Evolutionary conservation across 2,797 vertebrate genomes (phyloP).

Genomic region (Manis crassicaudata): DNA sequence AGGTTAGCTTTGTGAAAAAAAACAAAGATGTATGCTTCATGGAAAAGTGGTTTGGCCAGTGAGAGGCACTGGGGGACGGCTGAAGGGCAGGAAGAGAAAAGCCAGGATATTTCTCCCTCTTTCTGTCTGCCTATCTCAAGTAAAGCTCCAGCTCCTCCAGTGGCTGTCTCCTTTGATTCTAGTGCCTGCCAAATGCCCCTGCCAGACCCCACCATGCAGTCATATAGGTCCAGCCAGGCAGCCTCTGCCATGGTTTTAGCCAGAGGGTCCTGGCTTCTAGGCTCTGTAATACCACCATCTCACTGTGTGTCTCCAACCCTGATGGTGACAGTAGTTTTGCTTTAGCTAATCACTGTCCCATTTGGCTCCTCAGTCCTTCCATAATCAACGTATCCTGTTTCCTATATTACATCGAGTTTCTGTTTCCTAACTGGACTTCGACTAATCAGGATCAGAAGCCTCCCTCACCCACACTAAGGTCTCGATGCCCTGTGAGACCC

Average conservation of each 20-base stretch:
- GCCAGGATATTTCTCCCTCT: neutral
- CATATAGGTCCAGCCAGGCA: neutral
- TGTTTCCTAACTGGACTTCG: neutral
- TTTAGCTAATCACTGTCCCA: neutral
- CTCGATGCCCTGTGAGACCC: neutral
- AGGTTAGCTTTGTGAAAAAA: neutral
- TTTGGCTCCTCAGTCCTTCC: neutral
- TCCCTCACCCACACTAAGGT: neutral
- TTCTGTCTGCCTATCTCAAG: neutral
- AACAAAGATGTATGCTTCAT: neutral
- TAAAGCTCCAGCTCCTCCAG: neutral
- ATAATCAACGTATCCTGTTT: neutral
- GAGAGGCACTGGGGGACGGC: neutral
- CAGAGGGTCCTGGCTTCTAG: neutral
- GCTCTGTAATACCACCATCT: neutral
- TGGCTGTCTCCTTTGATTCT: neutral
- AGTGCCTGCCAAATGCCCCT: neutral
- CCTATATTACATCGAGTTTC: neutral
- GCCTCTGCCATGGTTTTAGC: neutral
- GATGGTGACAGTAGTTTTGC: neutral
- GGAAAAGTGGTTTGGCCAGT: neutral
- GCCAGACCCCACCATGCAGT: neutral
- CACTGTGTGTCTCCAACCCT: too few species aligned
- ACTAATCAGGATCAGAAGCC: neutral
- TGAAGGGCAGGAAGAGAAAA: neutral